These are phyloP conservation scores for Simalia tracyae DNA, from an alignment of 2,797 vertebrate genomes.

Conservation along the genomic window DNA sequence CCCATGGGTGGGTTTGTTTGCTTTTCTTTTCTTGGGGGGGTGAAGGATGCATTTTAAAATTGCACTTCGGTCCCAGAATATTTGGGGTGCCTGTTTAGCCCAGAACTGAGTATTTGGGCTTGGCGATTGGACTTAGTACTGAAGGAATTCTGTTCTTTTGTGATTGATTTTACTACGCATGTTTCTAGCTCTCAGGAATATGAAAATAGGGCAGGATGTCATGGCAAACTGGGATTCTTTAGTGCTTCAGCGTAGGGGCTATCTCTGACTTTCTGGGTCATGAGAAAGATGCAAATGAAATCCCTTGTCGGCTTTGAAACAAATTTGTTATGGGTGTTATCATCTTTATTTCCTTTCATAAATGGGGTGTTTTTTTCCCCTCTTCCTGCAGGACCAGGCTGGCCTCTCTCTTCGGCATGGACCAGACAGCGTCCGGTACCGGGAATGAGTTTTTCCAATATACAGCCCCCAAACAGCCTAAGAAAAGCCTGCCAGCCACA, in stretches of 20 bases:
- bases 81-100: background rate
- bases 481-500: conserved; percentile 76
- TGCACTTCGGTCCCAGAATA: background rate
- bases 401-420: conserved; percentile 91
- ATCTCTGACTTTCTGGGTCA: background rate
- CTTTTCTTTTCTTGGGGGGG: too few relatives aligned
- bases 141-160: background rate
- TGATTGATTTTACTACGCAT: too few relatives aligned
- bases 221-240: background rate
- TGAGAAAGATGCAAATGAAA: background rate
- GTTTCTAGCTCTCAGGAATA: background rate
- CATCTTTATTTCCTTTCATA: background rate
- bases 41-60: background rate
- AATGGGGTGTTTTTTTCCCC: conserved; percentile 10
- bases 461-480: conserved; percentile 94
- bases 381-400: conserved; percentile 81
- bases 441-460: conserved; percentile 96
- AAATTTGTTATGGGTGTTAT: background rate
- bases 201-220: background rate
- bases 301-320: too few relatives aligned
- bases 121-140: background rate
- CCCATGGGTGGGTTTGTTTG: background rate
- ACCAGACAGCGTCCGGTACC: conserved; percentile 77
- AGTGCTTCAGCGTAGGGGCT: background rate
- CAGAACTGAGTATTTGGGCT: background rate